Conservation (phyloP, 2,888 invertebrate species). For the Xestia ashworthii region DNA sequence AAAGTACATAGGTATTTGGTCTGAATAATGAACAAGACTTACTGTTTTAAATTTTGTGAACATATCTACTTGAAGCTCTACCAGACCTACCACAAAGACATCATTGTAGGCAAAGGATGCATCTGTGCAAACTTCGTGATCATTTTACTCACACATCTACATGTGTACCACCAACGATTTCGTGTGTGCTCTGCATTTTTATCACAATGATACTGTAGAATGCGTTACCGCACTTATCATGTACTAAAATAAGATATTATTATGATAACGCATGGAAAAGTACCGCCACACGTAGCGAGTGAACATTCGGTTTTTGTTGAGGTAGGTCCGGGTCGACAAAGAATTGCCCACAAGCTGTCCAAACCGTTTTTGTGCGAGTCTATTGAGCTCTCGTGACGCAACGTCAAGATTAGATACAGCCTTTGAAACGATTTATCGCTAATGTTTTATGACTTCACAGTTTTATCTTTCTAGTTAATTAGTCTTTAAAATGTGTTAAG, state of each 20-base stretch:
- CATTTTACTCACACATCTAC: conserved; percentile 42
- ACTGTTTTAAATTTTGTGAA: conserved; percentile 23
- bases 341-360: conserved; percentile 54
- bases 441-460: conserved; percentile 44
- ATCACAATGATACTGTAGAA: conserved; percentile 53
- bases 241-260: conserved; percentile 58
- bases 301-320: conserved; percentile 73
- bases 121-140: conserved; percentile 68
- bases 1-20: conserved; percentile 26
- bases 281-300: conserved; percentile 67
- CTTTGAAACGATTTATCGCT: conserved; percentile 53
- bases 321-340: conserved; percentile 78
- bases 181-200: conserved; percentile 54
- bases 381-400: conserved; percentile 63
- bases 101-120: conserved; percentile 44
- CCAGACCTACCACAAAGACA: conserved; percentile 46
- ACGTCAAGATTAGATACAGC: conserved; percentile 68
- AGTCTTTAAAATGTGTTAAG: conserved; percentile 15
- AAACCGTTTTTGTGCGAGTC: conserved; percentile 63
- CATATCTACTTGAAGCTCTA: conserved; percentile 21
- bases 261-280: conserved; percentile 80
- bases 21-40: conserved; percentile 34
- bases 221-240: conserved; percentile 57
- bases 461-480: conserved; percentile 36
- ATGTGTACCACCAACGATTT: conserved; percentile 55